These are phyloP conservation scores for Aelia acuminata DNA, from an alignment of 2,888 invertebrate species.

Conservation along the genomic window DNA sequence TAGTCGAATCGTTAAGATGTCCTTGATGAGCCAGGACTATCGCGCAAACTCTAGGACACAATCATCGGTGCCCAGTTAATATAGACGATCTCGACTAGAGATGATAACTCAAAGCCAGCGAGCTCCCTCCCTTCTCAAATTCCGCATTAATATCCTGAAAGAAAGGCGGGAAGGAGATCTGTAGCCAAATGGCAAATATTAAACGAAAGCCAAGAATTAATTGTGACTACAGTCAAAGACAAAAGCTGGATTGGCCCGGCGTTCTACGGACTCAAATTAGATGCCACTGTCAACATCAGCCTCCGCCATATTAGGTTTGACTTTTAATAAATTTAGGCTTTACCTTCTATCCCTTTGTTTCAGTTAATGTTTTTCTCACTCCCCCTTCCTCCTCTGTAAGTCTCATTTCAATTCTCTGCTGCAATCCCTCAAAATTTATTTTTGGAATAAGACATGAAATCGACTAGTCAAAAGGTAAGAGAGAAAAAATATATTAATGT, in stretches of 20 bases:
- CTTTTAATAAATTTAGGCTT: constrained; percentile 30
- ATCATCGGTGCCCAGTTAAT: background rate
- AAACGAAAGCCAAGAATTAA: constrained; percentile 30
- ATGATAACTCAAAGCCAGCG: background rate
- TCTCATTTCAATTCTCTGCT: background rate
- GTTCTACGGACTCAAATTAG: background rate
- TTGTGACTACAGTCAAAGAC: constrained; percentile 30
- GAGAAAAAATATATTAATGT: background rate
- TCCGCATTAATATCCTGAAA: constrained; percentile 17
- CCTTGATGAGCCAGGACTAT: background rate
- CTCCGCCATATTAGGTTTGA: constrained; percentile 39
- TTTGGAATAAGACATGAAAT: background rate
- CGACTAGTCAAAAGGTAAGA: background rate
- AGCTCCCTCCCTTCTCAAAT: background rate
- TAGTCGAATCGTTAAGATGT: background rate
- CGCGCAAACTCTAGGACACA: background rate
- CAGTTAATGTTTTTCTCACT: constrained; percentile 15
- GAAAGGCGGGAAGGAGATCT: background rate
- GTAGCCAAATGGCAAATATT: constrained; percentile 25
- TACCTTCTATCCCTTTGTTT: constrained; percentile 13
- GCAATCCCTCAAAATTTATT: background rate
- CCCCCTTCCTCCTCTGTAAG: background rate
- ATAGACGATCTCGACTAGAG: background rate
- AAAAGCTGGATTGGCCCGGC: background rate
- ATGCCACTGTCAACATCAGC: constrained; percentile 38